These are phyloP conservation scores for Melanotus villosus DNA, from an alignment of 2,888 invertebrate species.

Conservation along the genomic window DNA sequence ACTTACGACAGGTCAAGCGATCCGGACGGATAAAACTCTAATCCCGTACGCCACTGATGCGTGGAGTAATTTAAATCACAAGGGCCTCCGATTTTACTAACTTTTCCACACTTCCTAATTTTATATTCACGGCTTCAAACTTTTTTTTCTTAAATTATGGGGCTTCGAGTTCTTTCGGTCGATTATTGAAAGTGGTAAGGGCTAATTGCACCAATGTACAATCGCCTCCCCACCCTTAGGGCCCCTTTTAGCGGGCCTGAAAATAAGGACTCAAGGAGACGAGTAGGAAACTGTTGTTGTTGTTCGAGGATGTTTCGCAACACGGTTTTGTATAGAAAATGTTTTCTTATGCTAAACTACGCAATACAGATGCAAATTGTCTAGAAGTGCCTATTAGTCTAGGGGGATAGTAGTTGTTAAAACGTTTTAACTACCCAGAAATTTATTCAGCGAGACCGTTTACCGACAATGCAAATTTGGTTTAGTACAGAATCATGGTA, in stretches of 20 bases:
- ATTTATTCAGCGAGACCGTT: conserved; percentile 16
- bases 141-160: conserved; percentile 30
- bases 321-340: conserved; percentile 6
- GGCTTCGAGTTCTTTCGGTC: conserved; percentile 21
- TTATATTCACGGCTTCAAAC: conserved; percentile 10
- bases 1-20: not conserved
- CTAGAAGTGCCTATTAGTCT: conserved; percentile 16
- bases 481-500: conserved; percentile 4
- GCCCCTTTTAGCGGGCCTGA: no score
- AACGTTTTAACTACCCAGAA: conserved; percentile 16
- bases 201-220: conserved; percentile 26
- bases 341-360: conserved; percentile 39
- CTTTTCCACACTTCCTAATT: conserved; percentile 10
- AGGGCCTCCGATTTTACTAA: conserved; percentile 6
- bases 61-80: conserved; percentile 15
- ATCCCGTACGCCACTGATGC: conserved; percentile 20
- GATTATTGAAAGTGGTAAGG: conserved; percentile 29
- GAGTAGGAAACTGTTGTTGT: conserved; percentile 3
- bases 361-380: conserved; percentile 35
- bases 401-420: conserved; percentile 19
- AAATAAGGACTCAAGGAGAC: not conserved
- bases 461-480: conserved; percentile 20
- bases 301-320: conserved; percentile 20
- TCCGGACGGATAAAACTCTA: not conserved
- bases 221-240: no score